Percentiles rank a stretch among this genome's conserved stretches.
Conservation (phyloP, 1,140 invertebrate genomes). For the Manduca sexta region DNA sequence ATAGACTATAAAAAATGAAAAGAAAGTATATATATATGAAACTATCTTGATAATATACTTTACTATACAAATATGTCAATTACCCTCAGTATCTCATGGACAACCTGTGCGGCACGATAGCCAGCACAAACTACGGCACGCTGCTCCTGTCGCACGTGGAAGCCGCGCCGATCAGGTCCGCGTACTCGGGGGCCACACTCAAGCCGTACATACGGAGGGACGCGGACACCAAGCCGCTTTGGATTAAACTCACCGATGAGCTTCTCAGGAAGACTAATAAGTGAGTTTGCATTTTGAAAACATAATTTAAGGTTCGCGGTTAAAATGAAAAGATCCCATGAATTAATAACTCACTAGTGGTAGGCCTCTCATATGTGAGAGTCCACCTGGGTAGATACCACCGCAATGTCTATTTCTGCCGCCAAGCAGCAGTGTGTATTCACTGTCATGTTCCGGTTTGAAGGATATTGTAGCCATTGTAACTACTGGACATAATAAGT, state of each 20-base stretch:
- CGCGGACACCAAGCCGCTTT: conserved; percentile 75
- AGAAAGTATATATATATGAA: too few relatives aligned
- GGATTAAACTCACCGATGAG: conserved; percentile 83
- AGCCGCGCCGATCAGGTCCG: conserved; percentile 74
- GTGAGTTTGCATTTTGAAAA: conserved; percentile 23
- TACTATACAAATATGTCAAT: neutral
- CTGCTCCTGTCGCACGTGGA: conserved; percentile 72
- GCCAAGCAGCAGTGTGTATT: too few relatives aligned
- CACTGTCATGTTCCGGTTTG: too few relatives aligned
- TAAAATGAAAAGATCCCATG: too few relatives aligned
- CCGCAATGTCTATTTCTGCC: too few relatives aligned
- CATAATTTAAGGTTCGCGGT: too few relatives aligned
- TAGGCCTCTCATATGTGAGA: too few relatives aligned
- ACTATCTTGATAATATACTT: too few relatives aligned
- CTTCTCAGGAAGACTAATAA: conserved; percentile 77
- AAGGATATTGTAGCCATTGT: too few relatives aligned
- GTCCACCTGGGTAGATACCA: too few relatives aligned
- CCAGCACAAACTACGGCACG: conserved; percentile 34
- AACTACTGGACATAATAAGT: too few relatives aligned
- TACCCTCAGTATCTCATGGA: conserved; percentile 49
- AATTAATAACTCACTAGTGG: neutral
- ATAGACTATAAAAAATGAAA: too few relatives aligned
- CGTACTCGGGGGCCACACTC: conserved; percentile 78
- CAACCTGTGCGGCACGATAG: conserved; percentile 49
- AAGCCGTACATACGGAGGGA: conserved; percentile 88